These are phyloP conservation scores for Eurypyga helias DNA, from an alignment of 2,113 vertebrate genomes.

Conservation along the genomic window DNA sequence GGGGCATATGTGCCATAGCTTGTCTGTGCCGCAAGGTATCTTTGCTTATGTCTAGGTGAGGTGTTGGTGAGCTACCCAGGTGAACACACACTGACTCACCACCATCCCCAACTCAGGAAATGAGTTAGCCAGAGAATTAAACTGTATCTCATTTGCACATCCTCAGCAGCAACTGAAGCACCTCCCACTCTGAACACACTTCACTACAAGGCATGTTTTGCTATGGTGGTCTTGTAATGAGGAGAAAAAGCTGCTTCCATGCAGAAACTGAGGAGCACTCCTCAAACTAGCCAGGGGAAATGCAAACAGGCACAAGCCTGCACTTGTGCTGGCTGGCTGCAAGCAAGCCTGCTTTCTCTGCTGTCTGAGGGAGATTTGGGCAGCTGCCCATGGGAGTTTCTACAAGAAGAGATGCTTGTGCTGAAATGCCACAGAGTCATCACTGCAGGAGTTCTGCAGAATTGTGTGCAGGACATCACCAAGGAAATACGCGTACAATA, in stretches of 20 bases:
- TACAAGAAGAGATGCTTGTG: fast-evolving
- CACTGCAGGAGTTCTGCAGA: not conserved
- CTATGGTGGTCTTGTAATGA: fast-evolving
- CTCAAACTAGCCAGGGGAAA: not conserved
- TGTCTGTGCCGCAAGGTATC: not conserved
- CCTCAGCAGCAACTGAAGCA: not conserved
- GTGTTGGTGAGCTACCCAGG: not conserved
- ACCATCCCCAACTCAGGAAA: fast-evolving
- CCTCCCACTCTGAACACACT: fast-evolving
- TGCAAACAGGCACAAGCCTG: no score
- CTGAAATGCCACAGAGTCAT: not conserved
- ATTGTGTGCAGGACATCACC: no score
- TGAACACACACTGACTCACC: not conserved
- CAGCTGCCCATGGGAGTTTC: not conserved
- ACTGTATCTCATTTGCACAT: not conserved
- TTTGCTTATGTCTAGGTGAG: not conserved
- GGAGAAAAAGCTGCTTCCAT: not conserved
- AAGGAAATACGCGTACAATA: fast-evolving
- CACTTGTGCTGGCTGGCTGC: fast-evolving
- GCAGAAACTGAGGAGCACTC: not conserved
- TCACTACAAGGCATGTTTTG: not conserved
- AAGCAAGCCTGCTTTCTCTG: not conserved
- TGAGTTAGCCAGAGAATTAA: not conserved
- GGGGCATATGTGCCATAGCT: fast-evolving
- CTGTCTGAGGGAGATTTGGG: not conserved